Base-by-base conservation (phyloP, 1,140 invertebrate species). In the Neodiprion lecontei region DNA sequence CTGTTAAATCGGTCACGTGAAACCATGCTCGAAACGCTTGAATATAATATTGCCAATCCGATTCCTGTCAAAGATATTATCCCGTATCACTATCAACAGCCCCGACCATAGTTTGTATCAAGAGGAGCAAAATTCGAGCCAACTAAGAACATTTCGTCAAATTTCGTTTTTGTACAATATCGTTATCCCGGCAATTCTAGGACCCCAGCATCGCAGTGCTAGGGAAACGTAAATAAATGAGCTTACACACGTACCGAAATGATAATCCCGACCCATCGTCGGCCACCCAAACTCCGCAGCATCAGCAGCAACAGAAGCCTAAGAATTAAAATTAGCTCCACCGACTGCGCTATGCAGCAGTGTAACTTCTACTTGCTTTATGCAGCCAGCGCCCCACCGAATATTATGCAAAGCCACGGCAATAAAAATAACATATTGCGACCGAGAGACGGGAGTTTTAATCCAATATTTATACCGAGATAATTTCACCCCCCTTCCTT, bases 381-480 rank as follows among this genome's bases (percentile, higher is more conserved):
- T 66, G 48, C 69, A 67, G 47, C 9, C 76, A 75, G 77, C 82
- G 81, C 85, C 82, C 85, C 78, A 82, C 77, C 79, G 82, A 86
- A 84, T 86, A 88, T 89, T 89, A 89, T 89, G 88, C 88, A 88
- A 89, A 89, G 85, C 87, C 85, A 84, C 84, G 82, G 88, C 86
- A 89, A 89, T 89, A 89, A 89, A 88, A 89, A 88, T 89, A 89
- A 89, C 88, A 88, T 89, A 89, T 88, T 89, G 86, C 88, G 80
- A 83, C 78, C 83, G 82, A 86, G 84, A 85, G 82, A 86, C 85
- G 86, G 86, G 88, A 88, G 86, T 89, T 88, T 89, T 89, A 89
- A 89, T 89, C 88, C 86, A 89, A 88, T 88, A 88, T 88, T 85
- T 40, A 40, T 40, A 40, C 86, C 82, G 82, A 88, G 87, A 87